A percentile compares a stretch with the other conserved stretches of the same genome.
These are phyloP conservation scores for Ophion ventricosus DNA, from an alignment of 2,888 invertebrate genomes.

Conservation along the genomic window DNA sequence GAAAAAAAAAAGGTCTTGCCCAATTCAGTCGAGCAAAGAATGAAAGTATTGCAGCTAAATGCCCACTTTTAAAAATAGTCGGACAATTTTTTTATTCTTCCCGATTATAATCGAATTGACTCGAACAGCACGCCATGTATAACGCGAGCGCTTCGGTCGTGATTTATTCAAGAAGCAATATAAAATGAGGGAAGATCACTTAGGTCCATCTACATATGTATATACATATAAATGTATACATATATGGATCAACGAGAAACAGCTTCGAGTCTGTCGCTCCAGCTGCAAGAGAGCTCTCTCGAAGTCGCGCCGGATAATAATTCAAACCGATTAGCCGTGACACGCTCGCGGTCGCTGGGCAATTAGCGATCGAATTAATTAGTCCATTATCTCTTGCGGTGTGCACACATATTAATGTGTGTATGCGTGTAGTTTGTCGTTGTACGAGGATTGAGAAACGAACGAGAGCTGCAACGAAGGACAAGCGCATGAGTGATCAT, in stretches of 20 bases:
- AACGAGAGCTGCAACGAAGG: constrained; percentile 27
- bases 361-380: constrained; percentile 81
- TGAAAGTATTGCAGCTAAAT: not conserved
- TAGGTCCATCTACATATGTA: not conserved
- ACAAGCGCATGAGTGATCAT: constrained; percentile 9
- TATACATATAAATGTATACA: not conserved
- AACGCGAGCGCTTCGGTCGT: constrained; percentile 12
- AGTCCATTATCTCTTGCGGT: constrained; percentile 77
- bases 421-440: constrained; percentile 2
- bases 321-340: constrained; percentile 79
- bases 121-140: constrained; percentile 3
- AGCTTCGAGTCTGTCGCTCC: constrained; percentile 28
- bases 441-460: constrained; percentile 41
- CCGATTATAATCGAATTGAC: not conserved
- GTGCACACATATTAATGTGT: constrained; percentile 53
- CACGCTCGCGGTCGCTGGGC: constrained; percentile 75
- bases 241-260: not conserved
- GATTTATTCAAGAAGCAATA: constrained; percentile 32
- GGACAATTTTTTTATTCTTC: not conserved
- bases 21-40: not conserved
- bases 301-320: constrained; percentile 71
- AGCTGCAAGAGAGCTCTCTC: constrained; percentile 40
- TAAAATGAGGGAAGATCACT: constrained; percentile 19
- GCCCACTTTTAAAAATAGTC: not conserved
- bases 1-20: too few relatives aligned